Evolutionary conservation across 2,113 vertebrate species (phyloP).

Genomic region (Dicentrarchus labrax): DNA sequence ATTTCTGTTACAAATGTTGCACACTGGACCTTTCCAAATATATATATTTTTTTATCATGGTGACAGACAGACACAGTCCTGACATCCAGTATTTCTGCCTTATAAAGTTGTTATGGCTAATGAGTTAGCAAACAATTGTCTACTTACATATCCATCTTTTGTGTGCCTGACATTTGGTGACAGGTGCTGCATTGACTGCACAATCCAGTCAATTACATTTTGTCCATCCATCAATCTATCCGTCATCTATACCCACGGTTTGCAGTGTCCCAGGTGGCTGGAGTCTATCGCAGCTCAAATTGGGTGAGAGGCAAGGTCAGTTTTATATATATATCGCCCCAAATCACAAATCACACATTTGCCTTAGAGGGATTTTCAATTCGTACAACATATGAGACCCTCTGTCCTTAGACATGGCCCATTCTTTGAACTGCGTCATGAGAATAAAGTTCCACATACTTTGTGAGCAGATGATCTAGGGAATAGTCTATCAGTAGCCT

Average conservation of each 20-base stretch:
- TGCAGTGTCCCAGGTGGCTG: neutral
- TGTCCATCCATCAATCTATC: slow-evolving; percentile 1
- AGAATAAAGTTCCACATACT: slow-evolving; percentile 10
- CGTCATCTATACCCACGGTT: neutral
- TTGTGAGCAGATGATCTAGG: neutral
- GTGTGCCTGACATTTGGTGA: neutral
- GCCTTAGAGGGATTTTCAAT: slow-evolving; percentile 37
- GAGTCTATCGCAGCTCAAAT: slow-evolving; percentile 40
- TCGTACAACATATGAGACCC: slow-evolving; percentile 8
- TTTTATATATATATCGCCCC: slow-evolving; percentile 14
- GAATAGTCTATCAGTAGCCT: slow-evolving; percentile 7
- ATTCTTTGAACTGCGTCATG: slow-evolving; percentile 37
- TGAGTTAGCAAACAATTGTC: neutral
- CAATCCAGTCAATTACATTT: neutral
- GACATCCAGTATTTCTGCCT: neutral
- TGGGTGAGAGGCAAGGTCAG: slow-evolving; percentile 29
- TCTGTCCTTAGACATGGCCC: slow-evolving; percentile 14
- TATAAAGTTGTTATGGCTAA: neutral
- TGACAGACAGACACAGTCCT: neutral
- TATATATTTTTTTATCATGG: neutral
- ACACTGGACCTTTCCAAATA: no score
- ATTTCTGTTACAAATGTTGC: no score
- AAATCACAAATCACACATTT: slow-evolving; percentile 25
- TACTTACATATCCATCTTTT: neutral
- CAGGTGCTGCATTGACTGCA: neutral